Conservation (phyloP, 1,140 invertebrate species). For the Coptotermes formosanus region DNA sequence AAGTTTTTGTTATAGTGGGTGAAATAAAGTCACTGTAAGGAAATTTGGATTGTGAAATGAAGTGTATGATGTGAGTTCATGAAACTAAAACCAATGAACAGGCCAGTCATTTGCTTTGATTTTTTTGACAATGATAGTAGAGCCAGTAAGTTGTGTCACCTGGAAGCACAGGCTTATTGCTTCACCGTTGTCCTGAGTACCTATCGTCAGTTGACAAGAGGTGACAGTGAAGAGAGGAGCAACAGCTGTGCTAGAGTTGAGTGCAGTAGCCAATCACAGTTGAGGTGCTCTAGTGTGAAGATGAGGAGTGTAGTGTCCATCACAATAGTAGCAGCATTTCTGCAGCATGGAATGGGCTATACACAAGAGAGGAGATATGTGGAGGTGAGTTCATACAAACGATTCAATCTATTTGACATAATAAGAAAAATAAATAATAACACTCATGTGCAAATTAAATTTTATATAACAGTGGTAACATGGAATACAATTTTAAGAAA, state of each 20-base stretch:
- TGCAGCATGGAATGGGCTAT: neutral
- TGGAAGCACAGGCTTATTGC: neutral
- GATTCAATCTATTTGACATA: too few species aligned
- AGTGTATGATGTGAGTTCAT: too few species aligned
- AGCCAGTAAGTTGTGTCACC: neutral
- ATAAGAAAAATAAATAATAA: too few species aligned
- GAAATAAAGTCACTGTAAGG: neutral
- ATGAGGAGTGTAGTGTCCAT: neutral
- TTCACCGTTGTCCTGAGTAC: neutral
- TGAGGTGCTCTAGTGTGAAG: neutral
- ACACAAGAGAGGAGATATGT: constrained; percentile 4
- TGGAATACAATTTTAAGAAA: too few species aligned
- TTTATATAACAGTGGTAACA: too few species aligned
- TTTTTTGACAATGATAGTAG: neutral
- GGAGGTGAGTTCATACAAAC: neutral
- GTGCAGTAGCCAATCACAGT: neutral
- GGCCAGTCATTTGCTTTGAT: neutral
- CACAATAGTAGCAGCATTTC: neutral
- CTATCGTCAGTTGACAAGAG: constrained; percentile 1
- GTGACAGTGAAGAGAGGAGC: neutral
- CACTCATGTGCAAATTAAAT: too few species aligned
- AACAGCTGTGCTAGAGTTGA: neutral
- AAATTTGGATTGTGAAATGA: neutral
- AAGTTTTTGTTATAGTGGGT: too few species aligned
- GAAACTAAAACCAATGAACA: neutral